Conservation (phyloP, 2,113 vertebrate species). For the Peromyscus californicus region DNA sequence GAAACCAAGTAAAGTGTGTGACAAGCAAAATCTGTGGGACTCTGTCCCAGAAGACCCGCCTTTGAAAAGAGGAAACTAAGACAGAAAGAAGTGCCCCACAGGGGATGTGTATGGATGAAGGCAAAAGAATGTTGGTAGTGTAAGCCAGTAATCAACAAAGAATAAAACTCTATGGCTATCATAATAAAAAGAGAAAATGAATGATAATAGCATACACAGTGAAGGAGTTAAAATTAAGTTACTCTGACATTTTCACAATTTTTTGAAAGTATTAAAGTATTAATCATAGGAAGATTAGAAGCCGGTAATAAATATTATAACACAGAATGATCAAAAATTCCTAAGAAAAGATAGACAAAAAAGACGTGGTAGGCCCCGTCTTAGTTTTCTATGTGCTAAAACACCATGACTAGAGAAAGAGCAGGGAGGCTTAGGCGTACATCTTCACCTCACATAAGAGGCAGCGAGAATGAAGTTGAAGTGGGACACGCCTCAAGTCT, state of each 20-base stretch:
- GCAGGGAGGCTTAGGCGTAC: background rate
- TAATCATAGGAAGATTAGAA: background rate
- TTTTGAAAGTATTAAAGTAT: background rate
- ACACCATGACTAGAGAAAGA: background rate
- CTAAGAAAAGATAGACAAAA: background rate
- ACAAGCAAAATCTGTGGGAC: background rate
- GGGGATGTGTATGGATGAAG: background rate
- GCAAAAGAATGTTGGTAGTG: background rate
- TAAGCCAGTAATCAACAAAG: background rate
- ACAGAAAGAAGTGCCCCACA: too few species aligned
- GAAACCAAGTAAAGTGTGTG: background rate
- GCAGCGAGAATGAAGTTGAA: accelerated
- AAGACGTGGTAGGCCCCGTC: background rate
- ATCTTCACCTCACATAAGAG: background rate
- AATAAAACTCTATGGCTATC: background rate
- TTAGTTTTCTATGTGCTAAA: background rate
- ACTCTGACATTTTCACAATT: background rate
- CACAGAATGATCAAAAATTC: background rate
- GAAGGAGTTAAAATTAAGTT: background rate
- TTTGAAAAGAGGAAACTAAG: background rate
- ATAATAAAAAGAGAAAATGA: background rate
- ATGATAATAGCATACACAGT: background rate
- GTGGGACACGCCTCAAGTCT: background rate
- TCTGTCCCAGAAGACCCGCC: background rate
- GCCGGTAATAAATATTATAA: background rate